These are phyloP conservation scores for Schizopygopsis pylzovi DNA, from an alignment of 2,797 vertebrate genomes.

Conservation along the genomic window DNA sequence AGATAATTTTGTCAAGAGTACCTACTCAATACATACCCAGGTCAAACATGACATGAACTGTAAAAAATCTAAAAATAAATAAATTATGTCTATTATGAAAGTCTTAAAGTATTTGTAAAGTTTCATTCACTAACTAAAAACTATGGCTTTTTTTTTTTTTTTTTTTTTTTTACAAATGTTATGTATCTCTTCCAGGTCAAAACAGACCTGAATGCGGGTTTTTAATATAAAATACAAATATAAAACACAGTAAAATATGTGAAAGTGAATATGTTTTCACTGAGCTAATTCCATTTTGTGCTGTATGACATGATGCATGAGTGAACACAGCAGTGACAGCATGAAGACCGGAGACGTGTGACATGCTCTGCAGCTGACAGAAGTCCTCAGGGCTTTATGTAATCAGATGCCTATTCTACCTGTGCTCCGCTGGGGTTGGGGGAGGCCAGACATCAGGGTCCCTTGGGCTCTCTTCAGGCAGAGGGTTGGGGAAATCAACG, in stretches of 20 bases:
- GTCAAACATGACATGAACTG: not conserved
- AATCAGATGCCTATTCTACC: slow-evolving; percentile 72
- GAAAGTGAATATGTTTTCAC: not conserved
- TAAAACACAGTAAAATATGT: not conserved
- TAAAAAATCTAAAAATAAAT: not conserved
- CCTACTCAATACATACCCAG: not conserved
- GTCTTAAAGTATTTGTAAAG: not conserved
- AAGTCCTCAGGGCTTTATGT: slow-evolving; percentile 6
- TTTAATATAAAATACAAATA: not conserved
- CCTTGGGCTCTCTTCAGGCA: slow-evolving; percentile 80
- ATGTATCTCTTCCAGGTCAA: too few species aligned
- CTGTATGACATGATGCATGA: not conserved
- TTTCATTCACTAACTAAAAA: not conserved
- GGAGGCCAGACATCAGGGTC: slow-evolving; percentile 94
- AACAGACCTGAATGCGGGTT: not conserved
- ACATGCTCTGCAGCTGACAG: slow-evolving; percentile 11
- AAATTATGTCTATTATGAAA: not conserved
- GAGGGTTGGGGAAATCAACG: slow-evolving; percentile 82
- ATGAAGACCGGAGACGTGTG: not conserved
- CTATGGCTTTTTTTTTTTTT: not conserved
- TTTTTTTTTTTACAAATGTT: too few species aligned
- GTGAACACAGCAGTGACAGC: slow-evolving; percentile 18
- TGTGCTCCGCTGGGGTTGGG: slow-evolving; percentile 93
- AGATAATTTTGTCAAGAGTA: not conserved
- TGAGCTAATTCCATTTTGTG: not conserved